Evolutionary conservation across 2,113 vertebrate species (phyloP).

Genomic region (Numenius arquata): DNA sequence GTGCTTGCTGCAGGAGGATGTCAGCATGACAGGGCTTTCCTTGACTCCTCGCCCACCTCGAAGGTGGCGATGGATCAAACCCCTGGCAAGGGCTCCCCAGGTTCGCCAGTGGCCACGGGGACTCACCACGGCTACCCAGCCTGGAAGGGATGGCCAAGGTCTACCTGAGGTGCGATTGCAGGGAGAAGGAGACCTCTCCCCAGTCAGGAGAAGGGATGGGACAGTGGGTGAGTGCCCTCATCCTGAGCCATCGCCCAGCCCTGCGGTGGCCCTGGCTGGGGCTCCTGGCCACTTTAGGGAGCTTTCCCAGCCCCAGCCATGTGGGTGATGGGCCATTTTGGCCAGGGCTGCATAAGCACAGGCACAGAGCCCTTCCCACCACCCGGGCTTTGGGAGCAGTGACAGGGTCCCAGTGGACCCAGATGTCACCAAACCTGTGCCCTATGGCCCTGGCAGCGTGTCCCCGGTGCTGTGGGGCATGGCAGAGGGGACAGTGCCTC

Average conservation of each 20-base stretch:
- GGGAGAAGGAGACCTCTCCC: not conserved
- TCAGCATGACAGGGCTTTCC: not conserved
- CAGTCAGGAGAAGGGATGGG: not conserved
- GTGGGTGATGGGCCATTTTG: not conserved
- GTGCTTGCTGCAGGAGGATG: not conserved
- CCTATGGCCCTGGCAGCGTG: not conserved
- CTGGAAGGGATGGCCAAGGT: not conserved
- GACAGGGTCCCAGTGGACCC: not conserved
- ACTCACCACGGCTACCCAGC: not conserved
- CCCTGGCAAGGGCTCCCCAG: not conserved
- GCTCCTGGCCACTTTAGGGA: rapidly evolving
- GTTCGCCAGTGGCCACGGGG: not conserved
- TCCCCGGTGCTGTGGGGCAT: not conserved
- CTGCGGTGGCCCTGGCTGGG: not conserved
- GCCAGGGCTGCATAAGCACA: rapidly evolving
- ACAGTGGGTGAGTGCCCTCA: rapidly evolving
- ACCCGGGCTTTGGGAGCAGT: rapidly evolving
- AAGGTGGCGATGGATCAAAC: not conserved
- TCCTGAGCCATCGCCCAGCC: not conserved
- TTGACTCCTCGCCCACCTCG: not conserved
- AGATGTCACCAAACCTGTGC: not conserved
- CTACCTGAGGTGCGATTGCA: rapidly evolving
- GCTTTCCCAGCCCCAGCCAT: not conserved
- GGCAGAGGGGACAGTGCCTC: not conserved
- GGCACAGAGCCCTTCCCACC: not conserved